Evolutionary conservation across 2,797 vertebrate species (phyloP).

Genomic region (Danio aesculapii): DNA sequence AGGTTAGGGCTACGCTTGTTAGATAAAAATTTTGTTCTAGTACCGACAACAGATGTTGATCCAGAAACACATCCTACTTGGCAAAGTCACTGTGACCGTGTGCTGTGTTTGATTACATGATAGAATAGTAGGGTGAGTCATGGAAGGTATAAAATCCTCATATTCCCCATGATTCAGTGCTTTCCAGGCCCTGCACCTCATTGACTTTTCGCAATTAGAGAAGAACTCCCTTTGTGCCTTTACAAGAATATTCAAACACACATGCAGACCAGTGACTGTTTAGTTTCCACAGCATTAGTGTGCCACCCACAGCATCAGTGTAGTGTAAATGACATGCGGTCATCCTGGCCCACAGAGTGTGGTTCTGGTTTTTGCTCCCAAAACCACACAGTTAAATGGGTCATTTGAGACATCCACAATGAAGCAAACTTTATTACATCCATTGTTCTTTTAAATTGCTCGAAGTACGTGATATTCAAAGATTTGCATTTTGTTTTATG

Average conservation of each 20-base stretch:
- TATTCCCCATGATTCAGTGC: constrained; percentile 15
- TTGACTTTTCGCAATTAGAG: constrained; percentile 21
- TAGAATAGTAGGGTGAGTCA: constrained; percentile 24
- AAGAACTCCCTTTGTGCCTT: constrained; percentile 16
- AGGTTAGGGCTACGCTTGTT: constrained; percentile 3
- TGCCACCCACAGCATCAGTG: constrained; percentile 34
- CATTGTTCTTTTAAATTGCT: constrained; percentile 13
- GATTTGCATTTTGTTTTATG: neutral
- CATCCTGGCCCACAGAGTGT: constrained; percentile 5
- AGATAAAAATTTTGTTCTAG: constrained; percentile 16
- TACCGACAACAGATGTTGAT: constrained; percentile 18
- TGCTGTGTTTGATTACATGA: constrained; percentile 2
- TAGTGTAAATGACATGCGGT: neutral
- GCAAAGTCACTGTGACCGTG: neutral
- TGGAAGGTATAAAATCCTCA: constrained; percentile 15
- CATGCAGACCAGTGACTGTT: constrained; percentile 28
- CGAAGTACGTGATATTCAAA: neutral
- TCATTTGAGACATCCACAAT: constrained; percentile 29
- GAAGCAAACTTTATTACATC: constrained; percentile 29
- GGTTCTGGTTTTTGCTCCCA: constrained; percentile 25
- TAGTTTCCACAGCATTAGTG: constrained; percentile 37
- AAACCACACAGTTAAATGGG: constrained; percentile 18
- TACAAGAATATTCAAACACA: constrained; percentile 11
- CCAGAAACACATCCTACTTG: constrained; percentile 6
- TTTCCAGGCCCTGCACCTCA: neutral